Evolutionary conservation across 2,113 vertebrate genomes (phyloP), one percentile per base, ranked within the genome.

Genomic region (Globicephala melas): DNA sequence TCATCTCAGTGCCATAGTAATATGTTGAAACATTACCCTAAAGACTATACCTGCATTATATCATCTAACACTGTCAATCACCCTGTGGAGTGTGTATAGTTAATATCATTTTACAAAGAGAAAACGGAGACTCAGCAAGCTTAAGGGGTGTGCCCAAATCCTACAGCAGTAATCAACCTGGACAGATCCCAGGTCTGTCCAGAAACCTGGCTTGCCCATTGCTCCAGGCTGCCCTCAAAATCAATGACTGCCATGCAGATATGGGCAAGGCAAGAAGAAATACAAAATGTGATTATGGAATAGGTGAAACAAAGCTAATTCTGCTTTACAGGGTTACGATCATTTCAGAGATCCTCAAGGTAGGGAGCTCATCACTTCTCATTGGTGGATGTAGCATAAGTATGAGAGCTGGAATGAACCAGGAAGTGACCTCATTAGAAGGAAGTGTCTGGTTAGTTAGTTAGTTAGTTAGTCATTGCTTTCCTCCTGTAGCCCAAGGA

Each of bases 381-480:
- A 2, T 3, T 21, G 38, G 31, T 41, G 8, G 5, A 13, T 6
- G 23, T 2, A 53, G 20, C 17, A 8, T 83, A 8, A 9, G 0
- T 25, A 1, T 8, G 31, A 28, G 33, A 41, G 4, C 8, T 58
- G 13, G 23, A 41, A 60, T 23, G 25, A 68, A 44, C n/a, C 47
- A 80, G 91, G 53, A 89, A 93, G 41, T 10, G 18, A 14, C 33
- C 38, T 95, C 11, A 21, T 31, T 41, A 9, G 28, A 86, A 58
- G 44, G 58, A 41, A 50, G n/a, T 53, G 11, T 28, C 89, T 96
- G 13, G 3, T 76, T 89, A 68, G 31, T 70, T 88, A 44, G 41
- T 70, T 88, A 44, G 41, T 44, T 20, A 58, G 36, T 97, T 84
- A 95, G 70, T 95, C 93, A 95, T 1, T 11, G 11, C 2, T 84